Base-by-base conservation (phyloP, 2,113 vertebrate species). In the Caranx ignobilis region DNA sequence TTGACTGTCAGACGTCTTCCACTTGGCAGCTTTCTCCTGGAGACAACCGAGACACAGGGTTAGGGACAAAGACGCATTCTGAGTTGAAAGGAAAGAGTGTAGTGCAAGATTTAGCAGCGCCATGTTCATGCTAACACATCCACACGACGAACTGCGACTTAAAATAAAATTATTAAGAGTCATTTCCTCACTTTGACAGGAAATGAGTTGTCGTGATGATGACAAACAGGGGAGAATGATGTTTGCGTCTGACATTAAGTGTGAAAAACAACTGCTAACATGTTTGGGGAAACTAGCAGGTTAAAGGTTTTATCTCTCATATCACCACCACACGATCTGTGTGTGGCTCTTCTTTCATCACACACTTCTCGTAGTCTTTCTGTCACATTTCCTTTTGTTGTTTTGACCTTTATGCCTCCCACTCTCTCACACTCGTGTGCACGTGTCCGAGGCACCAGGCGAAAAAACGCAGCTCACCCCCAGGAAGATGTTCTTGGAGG, bases 401-500 rank as follows among this genome's bases (percentile, higher is more conserved):
- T 4, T 60, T 78, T 67, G 26, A 39, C 75, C 11, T 66, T 45
- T 31, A 18, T 19, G 15, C 12, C 31, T 74, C 71, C 63, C 39
- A 31, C n/a, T 73, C 11, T 43, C 39, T 63, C 65, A 65, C 43
- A 19, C 48, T 74, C 1, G 31, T 39, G 61, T n/a, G 61, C 50
- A 32, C 0, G 11, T 41, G 43, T 75, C 39, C 55, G 19, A 66
- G 41, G 43, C 64, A 13, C 8, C 15, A 62, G 43, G 69, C 18
- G 32, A 56, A 55, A 54, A 56, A 55, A 54, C 54, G 5, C 39
- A 4, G 43, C 90, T 96, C 95, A 99, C 98, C 96, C 98, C 98
- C 26, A 99, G 96, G 89, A 99, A 99, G 90, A 99, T 99, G 94
- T 99, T 99, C 94, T 99, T 99, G 54, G 98, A 99, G 35, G 97